phyloP scores from a whole-genome alignment of 2,888 invertebrate species.

The Lochmaea crataegi region DNA sequence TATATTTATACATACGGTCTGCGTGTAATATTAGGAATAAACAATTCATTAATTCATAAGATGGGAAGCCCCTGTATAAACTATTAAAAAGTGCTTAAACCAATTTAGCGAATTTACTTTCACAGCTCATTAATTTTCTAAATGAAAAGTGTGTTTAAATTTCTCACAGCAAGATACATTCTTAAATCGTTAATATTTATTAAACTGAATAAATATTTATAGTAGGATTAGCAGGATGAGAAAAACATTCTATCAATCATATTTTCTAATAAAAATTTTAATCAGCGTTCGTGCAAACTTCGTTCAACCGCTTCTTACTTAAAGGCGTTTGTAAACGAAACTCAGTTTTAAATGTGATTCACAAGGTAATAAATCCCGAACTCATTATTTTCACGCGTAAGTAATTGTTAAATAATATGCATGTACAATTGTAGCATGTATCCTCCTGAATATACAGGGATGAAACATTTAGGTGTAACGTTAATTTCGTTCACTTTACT shows the following conservation, averaged over 20 bases:
- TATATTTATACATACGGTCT: too few relatives aligned
- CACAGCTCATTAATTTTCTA: neutral
- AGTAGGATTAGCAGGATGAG: neutral
- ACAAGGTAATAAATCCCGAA: neutral
- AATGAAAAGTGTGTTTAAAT: slow-evolving; percentile 6
- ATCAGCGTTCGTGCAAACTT: neutral
- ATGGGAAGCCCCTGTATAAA: neutral
- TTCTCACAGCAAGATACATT: slow-evolving; percentile 1
- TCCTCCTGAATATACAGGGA: too few relatives aligned
- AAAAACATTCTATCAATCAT: slow-evolving; percentile 11
- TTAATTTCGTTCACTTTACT: too few relatives aligned
- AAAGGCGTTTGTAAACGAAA: neutral
- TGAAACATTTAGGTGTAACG: too few relatives aligned
- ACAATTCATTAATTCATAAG: neutral
- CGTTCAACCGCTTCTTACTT: neutral
- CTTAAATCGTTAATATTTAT: slow-evolving; percentile 14
- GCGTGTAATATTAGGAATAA: neutral
- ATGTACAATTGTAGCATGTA: too few relatives aligned
- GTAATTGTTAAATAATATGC: too few relatives aligned
- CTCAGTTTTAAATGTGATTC: neutral
- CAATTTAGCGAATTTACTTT: neutral
- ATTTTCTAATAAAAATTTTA: slow-evolving; percentile 9
- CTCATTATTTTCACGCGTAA: too few relatives aligned
- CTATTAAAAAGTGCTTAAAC: neutral
- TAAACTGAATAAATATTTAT: slow-evolving; percentile 13